phyloP scores from a whole-genome alignment of 30 jellyfish, hydroid and myxozoan genomes.

The Clytia hemisphaerica region DNA sequence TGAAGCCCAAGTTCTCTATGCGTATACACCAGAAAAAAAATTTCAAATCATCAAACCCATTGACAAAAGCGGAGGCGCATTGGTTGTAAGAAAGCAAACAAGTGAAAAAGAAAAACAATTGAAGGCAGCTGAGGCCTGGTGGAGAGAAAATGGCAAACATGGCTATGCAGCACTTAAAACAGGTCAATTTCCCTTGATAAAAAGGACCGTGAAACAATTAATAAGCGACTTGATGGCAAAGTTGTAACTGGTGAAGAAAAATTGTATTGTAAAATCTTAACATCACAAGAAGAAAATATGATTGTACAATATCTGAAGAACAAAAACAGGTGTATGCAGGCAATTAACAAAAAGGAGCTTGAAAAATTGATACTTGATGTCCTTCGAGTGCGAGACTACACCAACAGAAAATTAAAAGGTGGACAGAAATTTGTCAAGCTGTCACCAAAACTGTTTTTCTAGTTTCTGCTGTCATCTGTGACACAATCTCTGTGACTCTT shows the following conservation, averaged over 20 bases:
- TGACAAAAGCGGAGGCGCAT: conserved; percentile 33
- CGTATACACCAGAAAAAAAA: no score
- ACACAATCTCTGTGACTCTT: no score
- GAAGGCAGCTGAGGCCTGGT: conserved; percentile 18
- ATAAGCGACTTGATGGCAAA: conserved; percentile 29
- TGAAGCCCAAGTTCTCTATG: no score
- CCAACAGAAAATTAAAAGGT: conserved; percentile 13
- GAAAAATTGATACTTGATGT: conserved; percentile 14
- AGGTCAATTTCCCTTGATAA: conserved; percentile 25
- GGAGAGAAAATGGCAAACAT: conserved; percentile 3
- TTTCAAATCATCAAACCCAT: no score
- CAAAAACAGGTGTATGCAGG: conserved; percentile 25
- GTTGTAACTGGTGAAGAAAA: conserved; percentile 15
- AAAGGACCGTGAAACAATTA: conserved; percentile 28
- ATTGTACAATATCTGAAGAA: conserved; percentile 7
- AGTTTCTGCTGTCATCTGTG: no score
- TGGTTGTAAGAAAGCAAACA: conserved; percentile 16
- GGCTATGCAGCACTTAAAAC: conserved; percentile 27
- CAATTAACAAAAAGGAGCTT: conserved; percentile 18
- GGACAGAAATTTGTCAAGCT: conserved; percentile 10
- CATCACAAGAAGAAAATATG: not conserved
- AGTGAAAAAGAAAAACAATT: conserved; percentile 18
- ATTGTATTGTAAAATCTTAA: conserved; percentile 16
- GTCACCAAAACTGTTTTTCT: no score
- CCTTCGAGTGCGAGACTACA: conserved; percentile 5